Percentiles rank a stretch among this genome's conserved stretches.
phyloP scores from a whole-genome alignment of 1,140 invertebrate genomes.

The Macrobrachium nipponense region DNA sequence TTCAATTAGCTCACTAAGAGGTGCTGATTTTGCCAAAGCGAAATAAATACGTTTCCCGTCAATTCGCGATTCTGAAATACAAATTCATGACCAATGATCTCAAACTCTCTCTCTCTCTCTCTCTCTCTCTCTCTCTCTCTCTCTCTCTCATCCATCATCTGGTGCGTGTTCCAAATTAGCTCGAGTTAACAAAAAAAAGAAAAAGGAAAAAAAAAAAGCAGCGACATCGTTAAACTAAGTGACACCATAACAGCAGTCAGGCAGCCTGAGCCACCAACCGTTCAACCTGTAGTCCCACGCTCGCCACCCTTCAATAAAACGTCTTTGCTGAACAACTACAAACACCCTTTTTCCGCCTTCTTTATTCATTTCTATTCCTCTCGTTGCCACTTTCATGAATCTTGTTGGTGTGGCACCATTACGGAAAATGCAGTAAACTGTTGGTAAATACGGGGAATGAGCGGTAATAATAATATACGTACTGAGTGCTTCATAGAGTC shows the following conservation, averaged over 20 bases:
- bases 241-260: slow-evolving; percentile 47
- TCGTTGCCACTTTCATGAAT: neutral
- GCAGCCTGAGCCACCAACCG: slow-evolving; percentile 38
- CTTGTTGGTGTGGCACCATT: too few relatives aligned
- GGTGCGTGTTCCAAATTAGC: neutral
- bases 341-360: neutral
- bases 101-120: too few relatives aligned
- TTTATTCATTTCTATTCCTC: neutral
- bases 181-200: neutral
- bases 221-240: slow-evolving; percentile 27
- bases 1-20: too few relatives aligned
- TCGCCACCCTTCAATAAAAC: slow-evolving; percentile 12
- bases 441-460: slow-evolving; percentile 36
- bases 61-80: too few relatives aligned
- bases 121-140: too few relatives aligned
- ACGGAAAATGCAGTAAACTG: slow-evolving; percentile 38
- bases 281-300: slow-evolving; percentile 43
- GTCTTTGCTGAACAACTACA: too few relatives aligned
- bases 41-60: too few relatives aligned
- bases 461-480: slow-evolving; percentile 56
- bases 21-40: too few relatives aligned
- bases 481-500: slow-evolving; percentile 49
- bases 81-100: too few relatives aligned
- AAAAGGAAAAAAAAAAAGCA: neutral
- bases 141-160: too few relatives aligned